phyloP scores from a whole-genome alignment of 1,140 invertebrate species.

The Andricus grossulariae region DNA sequence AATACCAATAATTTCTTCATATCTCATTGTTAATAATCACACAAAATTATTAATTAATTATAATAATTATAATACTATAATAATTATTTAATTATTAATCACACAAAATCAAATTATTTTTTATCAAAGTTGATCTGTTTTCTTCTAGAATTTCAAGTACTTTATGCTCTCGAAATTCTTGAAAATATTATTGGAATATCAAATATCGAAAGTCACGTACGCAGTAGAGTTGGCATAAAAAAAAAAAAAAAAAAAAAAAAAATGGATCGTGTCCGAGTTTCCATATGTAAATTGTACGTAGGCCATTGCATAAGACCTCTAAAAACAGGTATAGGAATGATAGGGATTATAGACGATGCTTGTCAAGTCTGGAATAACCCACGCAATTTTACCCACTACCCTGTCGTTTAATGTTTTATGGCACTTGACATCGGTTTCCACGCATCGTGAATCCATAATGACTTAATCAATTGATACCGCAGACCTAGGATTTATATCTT shows the following conservation, averaged over 20 bases:
- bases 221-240: conserved; percentile 6
- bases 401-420: conserved; percentile 26
- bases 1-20: too few species aligned
- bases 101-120: too few species aligned
- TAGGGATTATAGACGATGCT: conserved; percentile 17
- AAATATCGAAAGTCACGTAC: conserved; percentile 7
- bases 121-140: too few species aligned
- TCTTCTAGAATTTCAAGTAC: too few species aligned
- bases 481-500: too few species aligned
- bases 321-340: conserved; percentile 28
- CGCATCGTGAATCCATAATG: background rate
- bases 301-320: conserved; percentile 39
- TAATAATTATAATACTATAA: too few species aligned
- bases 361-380: conserved; percentile 16
- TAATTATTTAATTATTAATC: too few species aligned
- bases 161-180: too few species aligned
- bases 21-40: too few species aligned
- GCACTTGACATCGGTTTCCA: conserved; percentile 25
- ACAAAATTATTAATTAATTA: too few species aligned
- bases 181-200: background rate
- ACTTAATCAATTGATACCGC: conserved; percentile 1
- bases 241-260: background rate
- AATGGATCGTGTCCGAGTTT: conserved; percentile 34
- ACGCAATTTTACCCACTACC: conserved; percentile 22
- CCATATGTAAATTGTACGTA: conserved; percentile 48